Evolutionary conservation across 2,888 invertebrate species (phyloP), one percentile per base, ranked within the genome.

Genomic region (Plebejus argus): DNA sequence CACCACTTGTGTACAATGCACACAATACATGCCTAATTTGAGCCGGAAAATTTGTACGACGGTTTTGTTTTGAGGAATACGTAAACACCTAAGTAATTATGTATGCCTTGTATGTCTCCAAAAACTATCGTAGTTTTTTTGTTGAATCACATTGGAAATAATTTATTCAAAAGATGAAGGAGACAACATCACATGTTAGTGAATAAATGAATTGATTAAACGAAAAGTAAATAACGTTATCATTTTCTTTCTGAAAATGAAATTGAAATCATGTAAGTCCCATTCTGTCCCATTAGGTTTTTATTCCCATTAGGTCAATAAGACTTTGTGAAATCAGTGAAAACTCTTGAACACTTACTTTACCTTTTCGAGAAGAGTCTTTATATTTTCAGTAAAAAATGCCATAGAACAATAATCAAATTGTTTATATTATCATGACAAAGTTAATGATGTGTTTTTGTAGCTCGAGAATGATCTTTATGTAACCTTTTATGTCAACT

Each of bases 391-490:
- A 23, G 7, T 56, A 56, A 56, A 10, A 20, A 61, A 10, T 61
- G 20, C 7, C 58, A 23, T 20, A 28, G 0, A 28, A 28, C 28
- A 28, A 15, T 66, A 66, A 66, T 66, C 28, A 28, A 66, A 66
- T 66, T 66, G 23, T n/a, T n/a, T n/a, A n/a, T n/a, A n/a, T n/a
- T n/a, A 15, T 28, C 1, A 66, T 28, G 28, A 66, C 28, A 66
- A 15, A 28, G 66, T 6, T 15, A 28, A 66, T 66, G 28, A 15
- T 12, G 15, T 66, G 28, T 66, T 66, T 28, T 66, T 66, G 66
- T 66, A 66, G 28, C 66, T 66, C 58, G 8, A 66, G 61, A 61
- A 66, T 66, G 66, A 33, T 66, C 66, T 66, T 66, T 66, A 66
- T 23, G 20, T 66, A 66, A 66, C 66, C 66, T 66, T 66, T 33